Evolutionary conservation across 2,797 vertebrate genomes (phyloP), one percentile per base, ranked within the genome.

Genomic region (Zalophus californianus): DNA sequence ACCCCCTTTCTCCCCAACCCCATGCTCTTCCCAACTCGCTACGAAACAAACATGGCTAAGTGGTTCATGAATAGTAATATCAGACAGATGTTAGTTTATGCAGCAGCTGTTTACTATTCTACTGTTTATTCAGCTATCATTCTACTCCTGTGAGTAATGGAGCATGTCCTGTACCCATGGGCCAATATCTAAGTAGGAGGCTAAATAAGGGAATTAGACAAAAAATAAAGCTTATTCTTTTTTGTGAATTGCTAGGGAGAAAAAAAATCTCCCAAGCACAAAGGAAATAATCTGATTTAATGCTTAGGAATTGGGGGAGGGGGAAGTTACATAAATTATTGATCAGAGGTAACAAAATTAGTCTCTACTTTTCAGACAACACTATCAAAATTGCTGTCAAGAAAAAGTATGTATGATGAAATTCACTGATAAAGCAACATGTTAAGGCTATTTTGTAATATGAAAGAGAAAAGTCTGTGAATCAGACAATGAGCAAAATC

Each of bases 401-500:
- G 35, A 84, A 92, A 92, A 92, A 44, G 97, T 97, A 95, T 85
- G 72, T 96, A 93, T 29, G 2, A 86, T 91, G 66, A 79, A 85
- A 91, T 77, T 60, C 78, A 54, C 35, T 84, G n/a, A 84, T 41
- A 96, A 88, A 75, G 32, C 38, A 92, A 93, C 23, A 86, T 82
- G 68, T 60, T 90, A 77, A 78, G 21, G 38, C 35, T 89, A 62
- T 87, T 96, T 70, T 90, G 10, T 82, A 8, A 85, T 90, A 60
- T 64, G 50, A 54, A 84, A 32, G 58, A 90, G 56, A 92, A 91
- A 96, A 96, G 88, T 91, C 20, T 92, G 29, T 80, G 66, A 56
- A 32, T 79, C 58, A 88, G 66, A 32, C 23, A 79, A 29, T 27
- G 21, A 86, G 68, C 35, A 86, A 85, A 84, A 58, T 94, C 32